Percentiles rank a stretch among this genome's conserved stretches.
Evolutionary conservation across 2,113 vertebrate genomes (phyloP).

Genomic region (Atlantisia rogersi): DNA sequence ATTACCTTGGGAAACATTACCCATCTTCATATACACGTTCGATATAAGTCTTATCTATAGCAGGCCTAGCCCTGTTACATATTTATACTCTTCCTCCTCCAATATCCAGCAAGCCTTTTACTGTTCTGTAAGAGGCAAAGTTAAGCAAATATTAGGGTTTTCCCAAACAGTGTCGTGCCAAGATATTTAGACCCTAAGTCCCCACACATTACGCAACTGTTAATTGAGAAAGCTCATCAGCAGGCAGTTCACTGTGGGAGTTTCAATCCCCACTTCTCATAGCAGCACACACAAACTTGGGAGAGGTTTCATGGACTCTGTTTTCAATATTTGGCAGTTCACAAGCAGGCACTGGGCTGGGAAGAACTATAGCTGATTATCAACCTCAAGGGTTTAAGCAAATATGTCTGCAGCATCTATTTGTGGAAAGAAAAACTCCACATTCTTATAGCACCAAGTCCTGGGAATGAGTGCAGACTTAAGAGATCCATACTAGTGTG

Average conservation of each 20-base stretch:
- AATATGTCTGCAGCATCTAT: conserved; percentile 27
- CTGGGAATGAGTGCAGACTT: background rate
- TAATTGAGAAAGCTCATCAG: background rate
- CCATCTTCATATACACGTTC: rapidly evolving
- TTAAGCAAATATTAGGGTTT: background rate
- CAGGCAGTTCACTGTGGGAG: background rate
- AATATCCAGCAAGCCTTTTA: background rate
- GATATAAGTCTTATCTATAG: background rate
- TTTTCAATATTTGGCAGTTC: conserved; percentile 13
- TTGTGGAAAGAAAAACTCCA: conserved; percentile 51
- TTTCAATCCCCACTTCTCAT: background rate
- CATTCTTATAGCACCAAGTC: background rate
- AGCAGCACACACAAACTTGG: background rate
- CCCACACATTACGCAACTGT: background rate
- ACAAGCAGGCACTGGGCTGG: conserved; percentile 10
- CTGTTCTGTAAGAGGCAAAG: background rate
- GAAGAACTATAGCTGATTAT: conserved; percentile 21
- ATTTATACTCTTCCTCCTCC: background rate
- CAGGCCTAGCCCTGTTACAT: background rate
- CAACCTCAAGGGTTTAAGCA: conserved; percentile 58
- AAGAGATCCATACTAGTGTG: background rate
- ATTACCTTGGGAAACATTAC: background rate
- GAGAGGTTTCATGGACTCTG: background rate
- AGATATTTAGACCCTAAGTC: background rate
- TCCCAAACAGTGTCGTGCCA: background rate